These are phyloP conservation scores for Limnephilus auricula DNA, from an alignment of 2,888 invertebrate genomes.

Conservation along the genomic window DNA sequence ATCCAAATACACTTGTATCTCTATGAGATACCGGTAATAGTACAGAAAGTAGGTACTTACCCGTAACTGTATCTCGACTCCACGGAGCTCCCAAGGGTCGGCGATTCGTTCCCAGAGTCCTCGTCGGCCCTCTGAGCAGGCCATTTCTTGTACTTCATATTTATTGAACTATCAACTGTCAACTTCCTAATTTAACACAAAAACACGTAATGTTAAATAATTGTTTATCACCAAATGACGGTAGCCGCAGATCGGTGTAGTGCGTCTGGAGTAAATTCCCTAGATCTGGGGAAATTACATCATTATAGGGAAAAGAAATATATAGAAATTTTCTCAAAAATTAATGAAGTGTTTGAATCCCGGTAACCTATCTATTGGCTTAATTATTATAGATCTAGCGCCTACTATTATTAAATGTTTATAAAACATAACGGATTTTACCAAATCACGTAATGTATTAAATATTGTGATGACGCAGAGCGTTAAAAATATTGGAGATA, in stretches of 20 bases:
- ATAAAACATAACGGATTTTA: neutral
- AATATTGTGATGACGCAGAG: no score
- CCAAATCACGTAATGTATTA: no score
- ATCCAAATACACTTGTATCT: neutral
- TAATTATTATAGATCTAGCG: neutral
- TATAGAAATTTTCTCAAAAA: neutral
- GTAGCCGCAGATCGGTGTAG: neutral
- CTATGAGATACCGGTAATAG: neutral
- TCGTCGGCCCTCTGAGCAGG: constrained; percentile 57
- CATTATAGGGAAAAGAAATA: neutral
- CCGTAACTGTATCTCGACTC: constrained; percentile 60
- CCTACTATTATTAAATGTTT: neutral
- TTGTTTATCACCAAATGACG: constrained; percentile 7
- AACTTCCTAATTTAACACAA: constrained; percentile 26
- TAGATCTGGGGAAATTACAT: neutral
- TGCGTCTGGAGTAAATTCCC: neutral
- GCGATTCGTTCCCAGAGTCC: constrained; percentile 58
- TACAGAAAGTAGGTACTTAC: constrained; percentile 39
- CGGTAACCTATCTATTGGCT: neutral
- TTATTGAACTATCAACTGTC: constrained; percentile 3
- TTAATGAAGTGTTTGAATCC: neutral
- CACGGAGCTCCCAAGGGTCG: constrained; percentile 59
- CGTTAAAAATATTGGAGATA: no score
- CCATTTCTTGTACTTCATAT: constrained; percentile 50
- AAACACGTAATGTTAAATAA: constrained; percentile 27